These are phyloP conservation scores for Eulemur rubriventer DNA, from an alignment of 2,797 vertebrate genomes.

Conservation along the genomic window DNA sequence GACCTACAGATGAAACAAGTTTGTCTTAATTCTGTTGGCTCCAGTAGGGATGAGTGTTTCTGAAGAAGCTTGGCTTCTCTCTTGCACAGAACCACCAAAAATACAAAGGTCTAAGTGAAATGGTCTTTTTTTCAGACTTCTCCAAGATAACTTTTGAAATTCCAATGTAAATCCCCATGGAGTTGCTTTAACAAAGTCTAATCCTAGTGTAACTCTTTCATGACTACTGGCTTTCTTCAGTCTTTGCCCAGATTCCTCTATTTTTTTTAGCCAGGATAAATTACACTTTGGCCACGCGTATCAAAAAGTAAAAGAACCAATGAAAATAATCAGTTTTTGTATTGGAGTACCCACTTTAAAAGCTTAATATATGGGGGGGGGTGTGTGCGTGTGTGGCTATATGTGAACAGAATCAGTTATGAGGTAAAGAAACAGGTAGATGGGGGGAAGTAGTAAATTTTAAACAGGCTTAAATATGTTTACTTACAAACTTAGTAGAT, in stretches of 20 bases:
- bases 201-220: not conserved
- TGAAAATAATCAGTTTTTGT: conserved; percentile 21
- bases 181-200: conserved; percentile 3
- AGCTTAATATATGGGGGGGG: not conserved
- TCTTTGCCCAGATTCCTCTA: conserved; percentile 13
- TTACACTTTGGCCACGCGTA: not conserved
- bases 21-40: not conserved
- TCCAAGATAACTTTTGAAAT: conserved; percentile 42
- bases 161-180: not conserved
- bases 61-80: not conserved
- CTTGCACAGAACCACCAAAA: conserved; percentile 1
- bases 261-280: conserved; percentile 38
- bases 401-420: not conserved
- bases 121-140: conserved; percentile 16
- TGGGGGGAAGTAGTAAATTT: not conserved
- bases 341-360: not conserved
- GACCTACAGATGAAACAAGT: not conserved
- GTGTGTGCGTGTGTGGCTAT: not conserved
- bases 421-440: not conserved
- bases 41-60: not conserved
- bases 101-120: conserved; percentile 26
- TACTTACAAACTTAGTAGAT: conserved; percentile 15
- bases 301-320: conserved; percentile 25
- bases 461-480: conserved; percentile 5
- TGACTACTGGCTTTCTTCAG: not conserved